These are phyloP conservation scores for Polymixis lichenea DNA, from an alignment of 2,888 invertebrate genomes.

Conservation along the genomic window DNA sequence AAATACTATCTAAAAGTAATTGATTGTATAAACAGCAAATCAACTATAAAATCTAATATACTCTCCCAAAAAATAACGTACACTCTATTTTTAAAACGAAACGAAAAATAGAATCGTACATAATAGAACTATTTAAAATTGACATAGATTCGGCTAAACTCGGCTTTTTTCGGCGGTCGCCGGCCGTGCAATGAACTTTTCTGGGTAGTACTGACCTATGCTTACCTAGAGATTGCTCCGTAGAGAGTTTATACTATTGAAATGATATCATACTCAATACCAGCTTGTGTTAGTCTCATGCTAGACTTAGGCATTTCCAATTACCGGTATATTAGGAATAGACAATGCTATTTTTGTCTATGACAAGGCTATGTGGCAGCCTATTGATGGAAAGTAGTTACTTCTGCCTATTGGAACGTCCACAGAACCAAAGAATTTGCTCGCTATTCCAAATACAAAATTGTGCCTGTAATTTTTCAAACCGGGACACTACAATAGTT, in stretches of 20 bases:
- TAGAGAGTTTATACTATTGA: slow-evolving; percentile 23
- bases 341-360: neutral
- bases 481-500: neutral
- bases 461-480: neutral
- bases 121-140: slow-evolving; percentile 60
- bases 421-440: neutral
- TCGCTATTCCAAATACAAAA: neutral
- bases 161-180: slow-evolving; percentile 62
- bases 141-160: slow-evolving; percentile 68
- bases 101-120: slow-evolving; percentile 42
- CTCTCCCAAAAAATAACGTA: neutral
- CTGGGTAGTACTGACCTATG: slow-evolving; percentile 62
- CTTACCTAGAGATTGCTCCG: slow-evolving; percentile 28
- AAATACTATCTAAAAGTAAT: neutral
- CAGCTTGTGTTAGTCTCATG: neutral
- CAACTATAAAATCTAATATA: slow-evolving; percentile 18
- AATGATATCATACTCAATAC: slow-evolving; percentile 33
- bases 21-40: neutral
- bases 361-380: neutral
- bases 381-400: neutral
- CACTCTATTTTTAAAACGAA: slow-evolving; percentile 32
- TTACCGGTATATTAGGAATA: slow-evolving; percentile 2
- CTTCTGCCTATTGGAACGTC: neutral
- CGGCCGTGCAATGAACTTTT: slow-evolving; percentile 58
- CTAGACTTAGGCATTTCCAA: slow-evolving; percentile 11